These are phyloP conservation scores for Arrhamphus sclerolepis DNA, from an alignment of 2,797 vertebrate species.

Conservation along the genomic window DNA sequence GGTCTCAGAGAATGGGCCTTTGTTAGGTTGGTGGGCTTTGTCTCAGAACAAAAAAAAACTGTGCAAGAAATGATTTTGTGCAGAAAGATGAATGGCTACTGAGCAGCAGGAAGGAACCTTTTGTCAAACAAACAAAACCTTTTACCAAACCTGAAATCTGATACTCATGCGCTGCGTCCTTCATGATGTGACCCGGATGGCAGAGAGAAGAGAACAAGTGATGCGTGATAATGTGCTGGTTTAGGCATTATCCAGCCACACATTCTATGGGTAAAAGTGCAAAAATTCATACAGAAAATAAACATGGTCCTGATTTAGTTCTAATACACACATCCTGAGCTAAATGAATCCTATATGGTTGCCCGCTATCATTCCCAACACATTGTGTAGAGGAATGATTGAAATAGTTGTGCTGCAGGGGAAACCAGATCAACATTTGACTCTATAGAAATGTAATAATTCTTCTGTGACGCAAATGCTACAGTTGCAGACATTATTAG, in stretches of 20 bases:
- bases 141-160: conserved; percentile 38
- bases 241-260: conserved; percentile 21
- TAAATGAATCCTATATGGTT: conserved; percentile 3
- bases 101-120: background rate
- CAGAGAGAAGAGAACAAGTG: conserved; percentile 42
- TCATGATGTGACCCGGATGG: conserved; percentile 45
- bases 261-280: conserved; percentile 5
- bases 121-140: conserved; percentile 17
- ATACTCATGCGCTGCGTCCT: conserved; percentile 35
- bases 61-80: background rate
- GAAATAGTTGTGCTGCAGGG: too few species aligned
- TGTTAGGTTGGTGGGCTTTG: conserved; percentile 69
- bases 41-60: conserved; percentile 7
- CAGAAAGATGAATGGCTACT: background rate
- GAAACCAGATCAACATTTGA: too few species aligned
- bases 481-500: too few species aligned
- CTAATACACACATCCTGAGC: background rate
- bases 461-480: too few species aligned
- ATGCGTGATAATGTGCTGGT: conserved; percentile 38
- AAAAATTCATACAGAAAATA: conserved; percentile 13
- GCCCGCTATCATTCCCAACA: background rate
- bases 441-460: too few species aligned
- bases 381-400: too few species aligned
- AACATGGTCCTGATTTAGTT: conserved; percentile 10
- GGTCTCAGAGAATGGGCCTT: conserved; percentile 93